Evolutionary conservation across 2,113 vertebrate genomes (phyloP).

Genomic region (Sylvicapra grimmia): DNA sequence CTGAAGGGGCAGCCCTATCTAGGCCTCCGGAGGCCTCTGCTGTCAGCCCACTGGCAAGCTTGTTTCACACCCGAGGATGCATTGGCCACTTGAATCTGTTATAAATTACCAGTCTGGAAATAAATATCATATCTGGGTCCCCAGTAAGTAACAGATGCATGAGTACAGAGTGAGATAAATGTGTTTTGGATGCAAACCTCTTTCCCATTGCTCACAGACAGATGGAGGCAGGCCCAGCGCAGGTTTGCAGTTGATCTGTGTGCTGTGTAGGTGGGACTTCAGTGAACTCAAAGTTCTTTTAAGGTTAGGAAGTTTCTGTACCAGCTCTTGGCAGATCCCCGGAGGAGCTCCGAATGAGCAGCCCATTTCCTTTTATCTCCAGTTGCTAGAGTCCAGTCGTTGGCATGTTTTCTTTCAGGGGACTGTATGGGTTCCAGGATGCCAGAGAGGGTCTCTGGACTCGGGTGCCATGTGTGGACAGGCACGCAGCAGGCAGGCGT

Average conservation of each 20-base stretch:
- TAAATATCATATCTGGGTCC: constrained; percentile 63
- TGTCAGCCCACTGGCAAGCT: not conserved
- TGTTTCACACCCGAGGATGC: constrained; percentile 40
- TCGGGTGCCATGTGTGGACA: not conserved
- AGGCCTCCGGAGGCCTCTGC: not conserved
- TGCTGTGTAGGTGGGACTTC: constrained; percentile 47
- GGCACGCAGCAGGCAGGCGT: not conserved
- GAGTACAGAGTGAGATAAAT: constrained; percentile 67
- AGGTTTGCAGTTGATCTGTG: not conserved
- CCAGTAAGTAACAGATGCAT: constrained; percentile 61
- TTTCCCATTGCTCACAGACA: constrained; percentile 56
- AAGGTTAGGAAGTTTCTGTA: constrained; percentile 38
- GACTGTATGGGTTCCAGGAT: not conserved
- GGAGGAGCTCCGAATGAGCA: not conserved
- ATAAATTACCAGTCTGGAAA: constrained; percentile 66
- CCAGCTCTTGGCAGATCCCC: constrained; percentile 9
- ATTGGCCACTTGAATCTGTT: constrained; percentile 65
- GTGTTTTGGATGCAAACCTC: constrained; percentile 39
- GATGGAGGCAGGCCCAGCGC: constrained; percentile 47
- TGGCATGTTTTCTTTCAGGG: constrained; percentile 28
- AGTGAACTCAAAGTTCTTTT: constrained; percentile 43
- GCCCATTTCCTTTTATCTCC: constrained; percentile 43
- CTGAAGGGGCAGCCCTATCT: not conserved
- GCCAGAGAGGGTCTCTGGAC: not conserved
- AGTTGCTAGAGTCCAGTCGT: not conserved